phyloP scores from a whole-genome alignment of 2,888 invertebrate genomes.

The Tipula vernalis region DNA sequence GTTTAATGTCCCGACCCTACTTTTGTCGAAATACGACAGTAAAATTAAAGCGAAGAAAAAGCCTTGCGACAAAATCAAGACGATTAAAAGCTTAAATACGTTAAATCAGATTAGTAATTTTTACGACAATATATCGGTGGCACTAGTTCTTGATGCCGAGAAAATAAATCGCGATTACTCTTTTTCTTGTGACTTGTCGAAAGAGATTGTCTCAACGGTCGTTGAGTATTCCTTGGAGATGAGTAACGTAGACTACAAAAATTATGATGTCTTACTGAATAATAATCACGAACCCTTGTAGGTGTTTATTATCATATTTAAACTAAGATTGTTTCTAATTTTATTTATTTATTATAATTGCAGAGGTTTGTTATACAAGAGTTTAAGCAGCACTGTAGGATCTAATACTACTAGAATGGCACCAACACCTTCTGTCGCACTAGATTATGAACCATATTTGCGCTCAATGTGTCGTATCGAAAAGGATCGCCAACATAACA shows the following conservation, averaged over 20 bases:
- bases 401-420: slow-evolving; percentile 31
- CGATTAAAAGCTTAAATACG: background rate
- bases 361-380: slow-evolving; percentile 42
- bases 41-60: slow-evolving; percentile 20
- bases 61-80: background rate
- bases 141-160: slow-evolving; percentile 26
- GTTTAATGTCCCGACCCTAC: slow-evolving; percentile 21
- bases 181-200: slow-evolving; percentile 22
- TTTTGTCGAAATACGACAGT: slow-evolving; percentile 18
- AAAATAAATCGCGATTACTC: slow-evolving; percentile 21
- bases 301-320: background rate
- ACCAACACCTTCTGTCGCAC: slow-evolving; percentile 36
- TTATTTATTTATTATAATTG: slow-evolving; percentile 24
- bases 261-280: background rate
- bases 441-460: slow-evolving; percentile 59
- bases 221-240: slow-evolving; percentile 27
- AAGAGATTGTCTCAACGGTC: slow-evolving; percentile 27
- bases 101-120: slow-evolving; percentile 37
- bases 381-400: slow-evolving; percentile 31
- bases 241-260: background rate
- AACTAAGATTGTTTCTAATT: background rate
- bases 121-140: slow-evolving; percentile 30
- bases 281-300: background rate
- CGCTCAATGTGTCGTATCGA: slow-evolving; percentile 59
- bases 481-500: slow-evolving; percentile 35